Percentiles rank a stretch among this genome's conserved stretches.
Conservation (phyloP, 2,797 vertebrate species). For the Neosilurus hyrtlii region DNA sequence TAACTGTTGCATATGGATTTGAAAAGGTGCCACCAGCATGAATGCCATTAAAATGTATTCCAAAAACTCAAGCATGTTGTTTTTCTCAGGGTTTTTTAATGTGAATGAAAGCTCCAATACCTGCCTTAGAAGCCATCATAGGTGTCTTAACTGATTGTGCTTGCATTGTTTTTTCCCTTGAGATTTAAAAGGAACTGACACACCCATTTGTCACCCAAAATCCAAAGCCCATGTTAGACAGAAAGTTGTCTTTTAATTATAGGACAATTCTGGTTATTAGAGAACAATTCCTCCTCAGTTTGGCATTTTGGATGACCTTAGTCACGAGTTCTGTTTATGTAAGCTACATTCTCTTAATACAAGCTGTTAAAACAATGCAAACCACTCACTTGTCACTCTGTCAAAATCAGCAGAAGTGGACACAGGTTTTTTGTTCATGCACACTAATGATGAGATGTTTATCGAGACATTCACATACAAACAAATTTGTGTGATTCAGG, state of each 20-base stretch:
- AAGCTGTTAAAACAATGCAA: neutral
- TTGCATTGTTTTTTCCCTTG: neutral
- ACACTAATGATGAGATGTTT: neutral
- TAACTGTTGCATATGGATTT: neutral
- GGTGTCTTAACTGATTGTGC: neutral
- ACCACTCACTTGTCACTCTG: neutral
- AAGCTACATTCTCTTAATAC: slow-evolving; percentile 23
- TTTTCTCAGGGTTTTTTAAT: neutral
- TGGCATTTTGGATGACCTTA: slow-evolving; percentile 50
- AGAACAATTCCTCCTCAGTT: slow-evolving; percentile 43
- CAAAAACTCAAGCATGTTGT: neutral
- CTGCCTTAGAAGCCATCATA: neutral
- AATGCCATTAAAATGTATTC: neutral
- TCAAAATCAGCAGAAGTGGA: neutral
- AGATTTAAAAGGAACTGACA: neutral
- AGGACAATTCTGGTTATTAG: neutral
- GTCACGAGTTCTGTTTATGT: slow-evolving; percentile 39
- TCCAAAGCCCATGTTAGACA: neutral
- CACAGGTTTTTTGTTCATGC: neutral
- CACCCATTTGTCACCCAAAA: neutral
- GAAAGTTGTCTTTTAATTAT: neutral
- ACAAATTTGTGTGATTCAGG: slow-evolving; percentile 37
- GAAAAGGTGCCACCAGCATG: neutral
- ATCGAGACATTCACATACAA: neutral
- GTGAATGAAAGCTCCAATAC: neutral